Percentiles rank a stretch among this genome's conserved stretches.
Conservation (phyloP, 2,888 invertebrate species). For the Synergus umbraculus region DNA sequence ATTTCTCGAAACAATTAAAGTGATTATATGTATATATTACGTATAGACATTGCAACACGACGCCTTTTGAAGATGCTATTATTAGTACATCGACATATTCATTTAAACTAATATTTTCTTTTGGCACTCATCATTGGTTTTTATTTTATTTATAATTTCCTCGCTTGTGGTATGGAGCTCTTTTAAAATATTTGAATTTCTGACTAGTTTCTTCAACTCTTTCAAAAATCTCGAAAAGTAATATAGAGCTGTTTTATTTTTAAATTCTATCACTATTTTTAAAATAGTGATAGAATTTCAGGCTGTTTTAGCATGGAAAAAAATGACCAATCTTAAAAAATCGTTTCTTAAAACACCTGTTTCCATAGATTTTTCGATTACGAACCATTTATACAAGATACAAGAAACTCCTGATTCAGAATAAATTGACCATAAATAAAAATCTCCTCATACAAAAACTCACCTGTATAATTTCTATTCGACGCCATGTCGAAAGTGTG, state of each 20-base stretch:
- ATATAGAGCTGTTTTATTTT: too few species aligned
- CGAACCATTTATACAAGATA: neutral
- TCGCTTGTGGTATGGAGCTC: neutral
- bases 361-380: too few species aligned
- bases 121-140: constrained; percentile 7
- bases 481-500: constrained; percentile 35
- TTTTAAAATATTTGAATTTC: neutral
- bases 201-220: neutral
- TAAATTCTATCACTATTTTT: too few species aligned
- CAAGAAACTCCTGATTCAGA: neutral
- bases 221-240: too few species aligned
- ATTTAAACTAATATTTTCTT: constrained; percentile 24
- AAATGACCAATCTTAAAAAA: too few species aligned
- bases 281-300: too few species aligned
- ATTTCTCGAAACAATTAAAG: neutral
- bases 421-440: neutral
- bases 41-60: neutral
- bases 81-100: constrained; percentile 18
- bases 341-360: too few species aligned
- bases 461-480: constrained; percentile 23
- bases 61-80: constrained; percentile 8
- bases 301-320: too few species aligned
- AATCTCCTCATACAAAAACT: neutral
- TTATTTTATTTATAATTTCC: constrained; percentile 19
- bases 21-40: neutral